phyloP scores from a whole-genome alignment of 1,140 invertebrate species.

The Anoplolepis gracilipes region DNA sequence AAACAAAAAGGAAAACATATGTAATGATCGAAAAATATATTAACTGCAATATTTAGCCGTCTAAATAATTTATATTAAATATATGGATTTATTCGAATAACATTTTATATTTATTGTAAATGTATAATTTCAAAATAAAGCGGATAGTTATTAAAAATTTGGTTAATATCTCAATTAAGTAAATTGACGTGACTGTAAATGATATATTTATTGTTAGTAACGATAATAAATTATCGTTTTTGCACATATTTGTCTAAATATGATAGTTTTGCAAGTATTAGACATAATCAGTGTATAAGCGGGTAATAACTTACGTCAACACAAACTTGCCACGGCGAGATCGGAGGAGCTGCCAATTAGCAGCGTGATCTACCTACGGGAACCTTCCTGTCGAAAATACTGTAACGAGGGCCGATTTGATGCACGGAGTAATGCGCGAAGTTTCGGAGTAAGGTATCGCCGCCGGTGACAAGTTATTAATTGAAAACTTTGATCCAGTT shows the following conservation, averaged over 20 bases:
- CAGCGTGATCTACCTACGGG: conserved; percentile 46
- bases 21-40: neutral
- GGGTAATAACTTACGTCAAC: conserved; percentile 45
- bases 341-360: conserved; percentile 53
- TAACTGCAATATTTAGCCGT: neutral
- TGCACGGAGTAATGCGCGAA: conserved; percentile 47
- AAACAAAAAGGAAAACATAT: conserved; percentile 2
- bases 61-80: neutral
- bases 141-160: neutral
- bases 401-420: conserved; percentile 36
- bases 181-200: conserved; percentile 4
- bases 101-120: neutral
- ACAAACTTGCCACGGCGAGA: conserved; percentile 24
- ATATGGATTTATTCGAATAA: neutral
- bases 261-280: conserved; percentile 17
- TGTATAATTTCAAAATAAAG: neutral
- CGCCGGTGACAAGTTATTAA: conserved; percentile 70
- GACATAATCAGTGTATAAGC: conserved; percentile 18
- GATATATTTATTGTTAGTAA: neutral
- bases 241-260: conserved; percentile 11
- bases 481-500: conserved; percentile 72
- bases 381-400: conserved; percentile 54
- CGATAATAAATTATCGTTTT: conserved; percentile 31
- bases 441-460: conserved; percentile 63
- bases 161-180: neutral